A percentile compares a stretch with the other conserved stretches of the same genome.
Evolutionary conservation across 2,888 invertebrate genomes (phyloP).

Genomic region (Belgica antarctica): DNA sequence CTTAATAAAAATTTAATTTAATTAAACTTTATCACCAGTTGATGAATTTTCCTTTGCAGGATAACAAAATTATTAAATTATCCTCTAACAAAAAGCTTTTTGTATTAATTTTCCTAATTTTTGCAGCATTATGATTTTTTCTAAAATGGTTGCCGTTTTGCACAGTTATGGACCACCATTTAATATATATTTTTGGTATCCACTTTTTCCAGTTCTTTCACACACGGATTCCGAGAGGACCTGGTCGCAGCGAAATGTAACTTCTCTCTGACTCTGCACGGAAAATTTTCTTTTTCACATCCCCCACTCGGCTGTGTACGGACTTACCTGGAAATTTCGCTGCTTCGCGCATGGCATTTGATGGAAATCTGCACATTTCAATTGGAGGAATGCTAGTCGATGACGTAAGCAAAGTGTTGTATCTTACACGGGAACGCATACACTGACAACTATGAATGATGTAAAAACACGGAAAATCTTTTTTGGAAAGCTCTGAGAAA

Average conservation of each 20-base stretch:
- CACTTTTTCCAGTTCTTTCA: conserved; percentile 7
- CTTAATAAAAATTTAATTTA: conserved; percentile 13
- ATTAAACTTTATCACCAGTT: conserved; percentile 21
- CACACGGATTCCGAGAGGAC: conserved; percentile 49
- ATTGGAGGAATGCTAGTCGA: conserved; percentile 30
- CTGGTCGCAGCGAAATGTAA: conserved; percentile 57
- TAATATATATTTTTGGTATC: conserved; percentile 7
- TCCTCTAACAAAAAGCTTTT: conserved; percentile 17
- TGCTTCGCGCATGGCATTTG: conserved; percentile 23
- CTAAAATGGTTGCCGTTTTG: conserved; percentile 30
- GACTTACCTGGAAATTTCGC: conserved; percentile 35
- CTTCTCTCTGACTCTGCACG: conserved; percentile 52
- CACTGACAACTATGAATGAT: not conserved
- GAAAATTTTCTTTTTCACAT: conserved; percentile 18
- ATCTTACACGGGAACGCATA: not conserved
- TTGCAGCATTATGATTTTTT: conserved; percentile 1
- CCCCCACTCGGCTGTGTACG: not conserved
- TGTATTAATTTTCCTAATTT: conserved; percentile 19
- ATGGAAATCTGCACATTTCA: conserved; percentile 20
- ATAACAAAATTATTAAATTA: conserved; percentile 1
- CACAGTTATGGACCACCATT: conserved; percentile 32
- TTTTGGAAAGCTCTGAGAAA: not conserved
- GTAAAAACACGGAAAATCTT: not conserved
- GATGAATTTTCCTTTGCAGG: not conserved
- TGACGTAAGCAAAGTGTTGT: conserved; percentile 27